phyloP scores from a whole-genome alignment of 2,888 invertebrate genomes.

The Temnothorax ravouxi region DNA sequence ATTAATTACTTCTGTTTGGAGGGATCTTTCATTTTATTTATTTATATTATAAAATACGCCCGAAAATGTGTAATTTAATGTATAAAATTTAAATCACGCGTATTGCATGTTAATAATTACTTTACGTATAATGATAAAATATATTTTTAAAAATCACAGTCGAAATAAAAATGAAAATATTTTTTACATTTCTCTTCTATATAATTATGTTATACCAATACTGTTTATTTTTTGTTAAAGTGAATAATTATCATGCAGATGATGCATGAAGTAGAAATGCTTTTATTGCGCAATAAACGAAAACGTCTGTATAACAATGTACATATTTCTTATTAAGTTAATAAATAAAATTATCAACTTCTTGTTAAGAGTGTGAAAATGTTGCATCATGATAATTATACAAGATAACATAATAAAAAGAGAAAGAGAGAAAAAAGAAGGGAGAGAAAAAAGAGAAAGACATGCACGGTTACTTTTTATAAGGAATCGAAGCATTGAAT shows the following conservation, averaged over 20 bases:
- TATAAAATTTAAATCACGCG: conserved; percentile 4
- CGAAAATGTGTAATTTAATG: neutral
- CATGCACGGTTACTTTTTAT: neutral
- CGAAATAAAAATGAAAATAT: neutral
- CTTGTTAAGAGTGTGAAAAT: neutral
- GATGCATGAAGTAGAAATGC: neutral
- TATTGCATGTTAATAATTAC: neutral
- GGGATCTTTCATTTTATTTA: neutral
- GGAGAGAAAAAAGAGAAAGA: no score
- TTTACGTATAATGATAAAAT: neutral
- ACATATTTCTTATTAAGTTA: neutral
- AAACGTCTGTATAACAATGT: neutral
- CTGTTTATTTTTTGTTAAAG: neutral
- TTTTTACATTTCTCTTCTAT: neutral
- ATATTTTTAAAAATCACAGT: neutral
- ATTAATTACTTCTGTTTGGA: neutral
- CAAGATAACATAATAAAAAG: no score
- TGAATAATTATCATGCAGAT: neutral
- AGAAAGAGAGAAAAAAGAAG: neutral
- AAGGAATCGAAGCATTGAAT: neutral
- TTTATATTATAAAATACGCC: neutral
- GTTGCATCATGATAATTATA: neutral
- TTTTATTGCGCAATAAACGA: neutral
- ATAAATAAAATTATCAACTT: neutral
- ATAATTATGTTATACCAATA: neutral